These are phyloP conservation scores for Psittacula echo DNA, from an alignment of 2,797 vertebrate genomes.

Conservation along the genomic window DNA sequence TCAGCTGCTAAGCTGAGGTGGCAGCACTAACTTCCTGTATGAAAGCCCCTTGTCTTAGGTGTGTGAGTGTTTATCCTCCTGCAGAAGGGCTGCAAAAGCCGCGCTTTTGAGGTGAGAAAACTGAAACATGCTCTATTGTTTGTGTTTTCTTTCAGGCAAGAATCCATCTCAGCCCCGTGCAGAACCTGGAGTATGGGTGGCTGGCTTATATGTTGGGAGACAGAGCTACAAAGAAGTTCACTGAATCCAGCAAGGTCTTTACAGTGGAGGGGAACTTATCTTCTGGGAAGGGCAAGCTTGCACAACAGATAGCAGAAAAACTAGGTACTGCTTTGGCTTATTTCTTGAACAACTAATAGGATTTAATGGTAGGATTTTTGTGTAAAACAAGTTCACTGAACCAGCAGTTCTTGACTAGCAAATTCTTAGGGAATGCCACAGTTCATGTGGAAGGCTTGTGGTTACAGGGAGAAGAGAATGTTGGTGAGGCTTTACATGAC, in stretches of 20 bases:
- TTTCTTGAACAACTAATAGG: not conserved
- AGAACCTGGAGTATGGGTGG: constrained; percentile 82
- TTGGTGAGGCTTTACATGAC: not conserved
- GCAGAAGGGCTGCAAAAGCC: not conserved
- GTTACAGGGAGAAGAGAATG: not conserved
- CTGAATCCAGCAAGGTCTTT: constrained; percentile 84
- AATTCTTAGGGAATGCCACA: not conserved
- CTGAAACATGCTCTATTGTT: too few relatives aligned
- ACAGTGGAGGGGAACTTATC: constrained; percentile 90
- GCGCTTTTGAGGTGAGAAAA: too few relatives aligned
- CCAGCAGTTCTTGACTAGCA: not conserved
- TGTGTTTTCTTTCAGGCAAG: too few relatives aligned
- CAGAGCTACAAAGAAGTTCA: constrained; percentile 79
- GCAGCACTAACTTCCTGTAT: rapidly evolving
- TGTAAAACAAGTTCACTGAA: not conserved
- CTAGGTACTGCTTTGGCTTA: constrained; percentile 77
- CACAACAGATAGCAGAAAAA: constrained; percentile 84
- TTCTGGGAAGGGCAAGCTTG: constrained; percentile 88
- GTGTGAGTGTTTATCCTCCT: rapidly evolving
- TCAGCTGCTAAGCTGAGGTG: not conserved
- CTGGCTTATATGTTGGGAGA: constrained; percentile 85
- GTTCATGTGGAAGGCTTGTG: not conserved
- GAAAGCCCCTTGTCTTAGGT: not conserved
- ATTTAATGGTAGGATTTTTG: not conserved
- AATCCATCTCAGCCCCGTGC: constrained; percentile 76